phyloP scores from a whole-genome alignment of 2,888 invertebrate genomes.

The Branchellion lobata region DNA sequence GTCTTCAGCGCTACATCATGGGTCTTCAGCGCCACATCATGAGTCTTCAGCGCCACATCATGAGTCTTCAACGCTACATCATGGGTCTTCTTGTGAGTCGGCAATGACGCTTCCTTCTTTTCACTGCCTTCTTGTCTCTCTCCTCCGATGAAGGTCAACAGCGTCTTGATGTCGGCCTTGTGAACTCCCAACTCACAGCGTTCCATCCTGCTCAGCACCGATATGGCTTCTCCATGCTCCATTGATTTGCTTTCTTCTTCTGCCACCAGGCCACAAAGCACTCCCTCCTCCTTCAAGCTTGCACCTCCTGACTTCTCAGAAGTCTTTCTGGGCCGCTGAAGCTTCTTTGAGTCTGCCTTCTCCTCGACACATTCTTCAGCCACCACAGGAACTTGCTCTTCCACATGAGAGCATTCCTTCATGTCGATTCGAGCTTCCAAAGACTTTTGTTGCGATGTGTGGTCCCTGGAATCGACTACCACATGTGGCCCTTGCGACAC shows the following conservation, averaged over 20 bases:
- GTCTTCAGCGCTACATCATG: background rate
- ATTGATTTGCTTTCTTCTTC: background rate
- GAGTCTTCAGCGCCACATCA: background rate
- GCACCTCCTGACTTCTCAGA: too few relatives aligned
- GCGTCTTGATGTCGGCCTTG: background rate
- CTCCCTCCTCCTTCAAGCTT: background rate
- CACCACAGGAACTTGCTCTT: background rate
- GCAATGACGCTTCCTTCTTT: background rate
- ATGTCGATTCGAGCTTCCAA: too few relatives aligned
- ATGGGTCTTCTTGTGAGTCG: background rate
- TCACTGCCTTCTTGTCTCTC: background rate
- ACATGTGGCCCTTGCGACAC: too few relatives aligned
- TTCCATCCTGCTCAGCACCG: background rate
- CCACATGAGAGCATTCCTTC: too few relatives aligned
- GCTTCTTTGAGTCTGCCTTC: too few relatives aligned
- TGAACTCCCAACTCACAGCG: background rate
- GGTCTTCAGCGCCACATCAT: background rate
- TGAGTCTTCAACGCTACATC: too few relatives aligned
- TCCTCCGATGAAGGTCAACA: constrained; percentile 6
- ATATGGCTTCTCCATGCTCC: background rate
- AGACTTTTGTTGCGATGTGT: too few relatives aligned
- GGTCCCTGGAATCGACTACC: too few relatives aligned
- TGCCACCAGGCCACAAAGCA: background rate
- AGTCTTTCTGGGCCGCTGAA: too few relatives aligned
- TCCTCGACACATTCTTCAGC: background rate